Evolutionary conservation across 2,113 vertebrate genomes (phyloP), one percentile per base, ranked within the genome.

Genomic region (Rhinichthys klamathensis): DNA sequence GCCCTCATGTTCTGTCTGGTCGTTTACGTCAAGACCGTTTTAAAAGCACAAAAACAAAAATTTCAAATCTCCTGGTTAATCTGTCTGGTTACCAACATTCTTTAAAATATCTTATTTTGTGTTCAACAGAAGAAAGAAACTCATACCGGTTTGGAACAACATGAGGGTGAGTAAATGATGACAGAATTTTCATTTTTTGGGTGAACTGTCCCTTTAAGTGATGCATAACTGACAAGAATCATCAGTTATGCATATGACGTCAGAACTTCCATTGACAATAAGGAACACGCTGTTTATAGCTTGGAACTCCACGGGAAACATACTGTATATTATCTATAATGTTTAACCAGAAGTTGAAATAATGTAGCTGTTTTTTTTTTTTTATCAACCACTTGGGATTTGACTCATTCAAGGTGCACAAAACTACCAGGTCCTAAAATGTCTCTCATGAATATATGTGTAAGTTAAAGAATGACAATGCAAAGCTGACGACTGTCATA

Each of bases 251-350:
- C 32, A 35, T 35, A 6, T 69, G 65, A 56, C 18, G 51, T 38
- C 75, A 77, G 16, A 54, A 6, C 75, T n/a, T 30, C 38, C 56
- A 75, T 61, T 75, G 35, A 49, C 56, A 69, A 23, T 76, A 76
- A 25, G 11, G 5, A 84, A 63, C 16, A 23, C 3, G 12, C 23
- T 11, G 3, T 51, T 60, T 27, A 74, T 25, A 44, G 13, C 2
- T 21, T 30, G 13, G 6, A 61, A 27, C 54, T 46, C 51, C 1
- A 27, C 67, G 56, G 23, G 49, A 15, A 30, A 82, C 18, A 30
- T 21, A 27, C 35, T 38, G 35, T 30, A 3, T 30, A 30, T 30
- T 38, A 35, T n/a, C 7, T 72, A 3, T 27, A 46, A 60, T 21
- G 21, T 35, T 60, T 25, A 60, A 83, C 51, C 32, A 73, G 54